Conservation (phyloP, 2,797 vertebrate species). For the Epinephelus coioides region DNA sequence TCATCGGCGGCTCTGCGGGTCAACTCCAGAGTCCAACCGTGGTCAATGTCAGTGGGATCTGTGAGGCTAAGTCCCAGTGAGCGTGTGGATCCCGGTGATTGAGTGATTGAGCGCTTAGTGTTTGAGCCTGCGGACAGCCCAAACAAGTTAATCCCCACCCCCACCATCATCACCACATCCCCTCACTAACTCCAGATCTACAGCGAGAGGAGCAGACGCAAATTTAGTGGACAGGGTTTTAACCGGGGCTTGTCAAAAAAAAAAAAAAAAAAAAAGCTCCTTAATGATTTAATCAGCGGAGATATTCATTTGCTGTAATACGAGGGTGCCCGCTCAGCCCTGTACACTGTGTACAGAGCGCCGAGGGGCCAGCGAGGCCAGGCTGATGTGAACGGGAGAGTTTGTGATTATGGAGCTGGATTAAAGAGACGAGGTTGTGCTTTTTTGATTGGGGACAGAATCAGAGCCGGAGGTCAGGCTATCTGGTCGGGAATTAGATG, state of each 20-base stretch:
- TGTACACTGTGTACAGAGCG: conserved; percentile 47
- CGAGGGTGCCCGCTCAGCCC: conserved; percentile 46
- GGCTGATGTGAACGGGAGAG: conserved; percentile 53
- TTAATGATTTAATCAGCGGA: conserved; percentile 86
- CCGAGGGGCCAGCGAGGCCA: conserved; percentile 37
- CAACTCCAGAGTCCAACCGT: conserved; percentile 56
- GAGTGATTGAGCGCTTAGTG: conserved; percentile 83
- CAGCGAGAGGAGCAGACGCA: conserved; percentile 45
- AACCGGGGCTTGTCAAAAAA: conserved; percentile 55
- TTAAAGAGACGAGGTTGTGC: conserved; percentile 80
- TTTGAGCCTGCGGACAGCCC: conserved; percentile 80
- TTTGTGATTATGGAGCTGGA: conserved; percentile 82
- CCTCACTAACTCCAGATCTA: conserved; percentile 60
- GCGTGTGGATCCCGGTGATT: conserved; percentile 81
- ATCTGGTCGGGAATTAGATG: conserved; percentile 66
- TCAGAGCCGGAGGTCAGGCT: conserved; percentile 71
- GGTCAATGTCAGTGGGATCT: conserved; percentile 79
- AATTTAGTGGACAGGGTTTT: conserved; percentile 78
- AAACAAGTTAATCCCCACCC: conserved; percentile 84
- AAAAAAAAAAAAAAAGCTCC: conserved; percentile 72
- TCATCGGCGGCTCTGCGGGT: conserved; percentile 62
- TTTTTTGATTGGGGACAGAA: conserved; percentile 81
- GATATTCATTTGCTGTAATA: conserved; percentile 81
- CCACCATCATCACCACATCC: conserved; percentile 54
- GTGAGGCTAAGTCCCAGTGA: conserved; percentile 75